Base-by-base conservation (phyloP, 2,797 vertebrate genomes). In the Cetoscarus ocellatus region DNA sequence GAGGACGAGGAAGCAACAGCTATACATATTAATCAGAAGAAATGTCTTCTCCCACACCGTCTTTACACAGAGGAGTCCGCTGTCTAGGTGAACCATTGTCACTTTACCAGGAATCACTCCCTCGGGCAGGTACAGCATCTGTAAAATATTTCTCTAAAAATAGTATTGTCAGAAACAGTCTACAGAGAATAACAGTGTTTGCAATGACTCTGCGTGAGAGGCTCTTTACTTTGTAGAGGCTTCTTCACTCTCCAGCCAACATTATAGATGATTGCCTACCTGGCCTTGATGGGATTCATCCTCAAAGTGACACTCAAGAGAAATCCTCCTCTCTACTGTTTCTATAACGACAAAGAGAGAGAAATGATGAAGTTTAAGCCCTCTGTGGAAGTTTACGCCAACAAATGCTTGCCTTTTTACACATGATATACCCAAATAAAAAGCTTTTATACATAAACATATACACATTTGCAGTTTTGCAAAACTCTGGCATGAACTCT, bases 11-110 rank as follows among this genome's bases (percentile, higher is more conserved):
- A 60, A 50, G 68, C 64, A 70, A 80, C 80, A 80, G n/a, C 68
- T 64, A 80, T 79, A 86, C 82, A 90, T 88, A 84, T 83, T 88
- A 88, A 90, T 82, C 79, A 58, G 78, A 7, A 52, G 42, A 77
- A 80, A 82, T 68, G 52, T 18, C 35, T 77, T 27, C 67, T 81
- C 73, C 69, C 80, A 5, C 55, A 48, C 35, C 65, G 69, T 80
- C 67, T 60, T 19, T 3, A 57, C 59, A 60, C 53, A 51, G 59
- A 68, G 61, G 53, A 70, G 54, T 54, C 36, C 61, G 49, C 35
- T 17, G 35, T 52, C 13, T 36, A 50, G 73, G 7, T 27, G 8
- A 67, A 74, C 53, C 49, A 45, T 19, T 38, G 52, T 77, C 76
- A 68, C 50, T 67, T 63, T 52, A 73, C 19, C 18, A 49, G 40